phyloP scores from a whole-genome alignment of 2,113 vertebrate species.

The Perca schrenkii region DNA sequence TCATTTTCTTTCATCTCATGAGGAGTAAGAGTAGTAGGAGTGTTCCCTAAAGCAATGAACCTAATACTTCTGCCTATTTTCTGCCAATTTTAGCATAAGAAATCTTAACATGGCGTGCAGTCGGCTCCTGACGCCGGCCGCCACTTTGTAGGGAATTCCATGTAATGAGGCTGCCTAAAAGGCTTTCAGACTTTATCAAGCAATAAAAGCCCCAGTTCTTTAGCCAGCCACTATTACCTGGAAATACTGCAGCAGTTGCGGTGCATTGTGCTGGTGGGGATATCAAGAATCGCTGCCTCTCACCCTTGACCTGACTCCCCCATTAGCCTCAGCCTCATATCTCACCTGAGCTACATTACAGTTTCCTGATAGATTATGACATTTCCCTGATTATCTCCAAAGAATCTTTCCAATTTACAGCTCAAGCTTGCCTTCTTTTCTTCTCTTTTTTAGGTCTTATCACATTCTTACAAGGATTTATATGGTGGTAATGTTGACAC shows the following conservation, averaged over 20 bases:
- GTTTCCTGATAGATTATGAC: conserved; percentile 59
- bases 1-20: conserved; percentile 66
- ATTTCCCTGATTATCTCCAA: conserved; percentile 44
- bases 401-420: conserved; percentile 42
- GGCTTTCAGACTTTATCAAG: conserved; percentile 88
- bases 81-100: conserved; percentile 76
- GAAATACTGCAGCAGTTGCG: conserved; percentile 52
- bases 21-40: conserved; percentile 49
- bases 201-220: conserved; percentile 84
- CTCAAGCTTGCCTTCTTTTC: conserved; percentile 9
- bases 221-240: conserved; percentile 55
- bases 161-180: conserved; percentile 82
- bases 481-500: conserved; percentile 37
- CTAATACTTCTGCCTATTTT: conserved; percentile 77
- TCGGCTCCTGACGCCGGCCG: conserved; percentile 32
- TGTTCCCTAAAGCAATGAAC: conserved; percentile 67
- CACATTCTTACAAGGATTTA: conserved; percentile 33
- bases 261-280: conserved; percentile 39
- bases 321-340: conserved; percentile 30
- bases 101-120: conserved; percentile 72
- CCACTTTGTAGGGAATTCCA: conserved; percentile 76
- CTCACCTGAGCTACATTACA: conserved; percentile 29
- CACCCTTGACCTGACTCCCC: conserved; percentile 55
- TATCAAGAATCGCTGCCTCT: conserved; percentile 28
- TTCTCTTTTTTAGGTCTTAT: conserved; percentile 41